Percentiles rank a stretch among this genome's conserved stretches.
These are phyloP conservation scores for Anguilla megastoma DNA, from an alignment of 2,797 vertebrate species.

Conservation along the genomic window DNA sequence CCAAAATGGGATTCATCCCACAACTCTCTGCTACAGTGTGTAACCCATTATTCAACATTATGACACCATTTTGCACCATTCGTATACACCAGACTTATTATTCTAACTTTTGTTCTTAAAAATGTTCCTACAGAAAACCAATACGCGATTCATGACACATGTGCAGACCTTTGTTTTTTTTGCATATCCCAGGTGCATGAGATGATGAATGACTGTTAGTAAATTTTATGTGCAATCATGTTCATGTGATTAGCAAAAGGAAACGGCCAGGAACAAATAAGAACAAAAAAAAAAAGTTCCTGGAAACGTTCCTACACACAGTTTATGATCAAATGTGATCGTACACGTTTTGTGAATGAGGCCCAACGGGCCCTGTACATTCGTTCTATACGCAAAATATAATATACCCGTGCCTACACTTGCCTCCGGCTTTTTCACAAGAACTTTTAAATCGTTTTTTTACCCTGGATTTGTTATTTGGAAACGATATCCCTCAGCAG, in stretches of 20 bases:
- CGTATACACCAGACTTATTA: neutral
- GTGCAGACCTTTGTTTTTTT: no score
- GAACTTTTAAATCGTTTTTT: neutral
- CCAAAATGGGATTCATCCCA: neutral
- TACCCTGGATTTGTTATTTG: slow-evolving; percentile 29
- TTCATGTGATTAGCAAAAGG: no score
- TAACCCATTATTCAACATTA: neutral
- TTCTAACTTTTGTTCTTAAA: no score
- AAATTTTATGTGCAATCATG: no score
- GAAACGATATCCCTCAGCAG: slow-evolving; percentile 30
- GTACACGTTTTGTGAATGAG: neutral
- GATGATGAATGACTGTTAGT: no score
- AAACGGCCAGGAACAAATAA: neutral
- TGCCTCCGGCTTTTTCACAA: neutral
- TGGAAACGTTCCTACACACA: no score
- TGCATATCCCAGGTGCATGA: no score
- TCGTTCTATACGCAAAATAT: neutral
- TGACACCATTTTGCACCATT: neutral
- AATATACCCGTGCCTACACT: neutral
- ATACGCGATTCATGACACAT: no score
- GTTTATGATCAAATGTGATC: no score
- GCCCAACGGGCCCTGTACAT: neutral
- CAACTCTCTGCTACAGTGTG: neutral
- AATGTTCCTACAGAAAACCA: no score
- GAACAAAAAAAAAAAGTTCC: neutral